These are phyloP conservation scores for Hippocampus guttulatus DNA, from an alignment of 2,113 vertebrate genomes.

Conservation along the genomic window DNA sequence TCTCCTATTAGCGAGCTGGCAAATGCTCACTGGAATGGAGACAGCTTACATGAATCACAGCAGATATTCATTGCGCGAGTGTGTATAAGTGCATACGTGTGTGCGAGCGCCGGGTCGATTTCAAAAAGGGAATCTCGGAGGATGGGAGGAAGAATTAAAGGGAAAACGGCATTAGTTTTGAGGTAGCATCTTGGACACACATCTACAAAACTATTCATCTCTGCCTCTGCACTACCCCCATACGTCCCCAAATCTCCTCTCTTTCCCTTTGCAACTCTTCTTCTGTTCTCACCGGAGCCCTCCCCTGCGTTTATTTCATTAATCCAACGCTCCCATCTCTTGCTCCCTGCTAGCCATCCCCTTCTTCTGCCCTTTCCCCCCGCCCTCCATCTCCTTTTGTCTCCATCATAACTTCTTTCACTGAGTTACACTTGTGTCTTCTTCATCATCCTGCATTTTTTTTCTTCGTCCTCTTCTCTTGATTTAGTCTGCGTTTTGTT, in stretches of 20 bases:
- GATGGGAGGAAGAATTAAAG: constrained; percentile 57
- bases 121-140: constrained; percentile 54
- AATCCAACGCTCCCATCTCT: constrained; percentile 57
- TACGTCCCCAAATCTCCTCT: constrained; percentile 33
- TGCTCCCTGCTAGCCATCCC: constrained; percentile 42
- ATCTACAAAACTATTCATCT: constrained; percentile 73
- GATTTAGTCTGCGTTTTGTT: constrained; percentile 38
- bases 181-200: constrained; percentile 58
- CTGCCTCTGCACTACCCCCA: constrained; percentile 41
- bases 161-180: constrained; percentile 64
- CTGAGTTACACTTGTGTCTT: background rate
- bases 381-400: constrained; percentile 47
- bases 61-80: constrained; percentile 54
- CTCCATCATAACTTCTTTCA: constrained; percentile 15
- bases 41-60: constrained; percentile 68
- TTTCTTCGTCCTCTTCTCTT: constrained; percentile 42
- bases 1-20: constrained; percentile 69
- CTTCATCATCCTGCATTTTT: constrained; percentile 11
- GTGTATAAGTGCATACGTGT: constrained; percentile 30
- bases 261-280: constrained; percentile 41
- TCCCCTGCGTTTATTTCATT: constrained; percentile 67
- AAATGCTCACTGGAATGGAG: constrained; percentile 67
- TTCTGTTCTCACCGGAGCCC: constrained; percentile 53
- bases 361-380: constrained; percentile 35
- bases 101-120: constrained; percentile 36